Base-by-base conservation (phyloP, 1,140 invertebrate genomes). In the Micrasema minimum region DNA sequence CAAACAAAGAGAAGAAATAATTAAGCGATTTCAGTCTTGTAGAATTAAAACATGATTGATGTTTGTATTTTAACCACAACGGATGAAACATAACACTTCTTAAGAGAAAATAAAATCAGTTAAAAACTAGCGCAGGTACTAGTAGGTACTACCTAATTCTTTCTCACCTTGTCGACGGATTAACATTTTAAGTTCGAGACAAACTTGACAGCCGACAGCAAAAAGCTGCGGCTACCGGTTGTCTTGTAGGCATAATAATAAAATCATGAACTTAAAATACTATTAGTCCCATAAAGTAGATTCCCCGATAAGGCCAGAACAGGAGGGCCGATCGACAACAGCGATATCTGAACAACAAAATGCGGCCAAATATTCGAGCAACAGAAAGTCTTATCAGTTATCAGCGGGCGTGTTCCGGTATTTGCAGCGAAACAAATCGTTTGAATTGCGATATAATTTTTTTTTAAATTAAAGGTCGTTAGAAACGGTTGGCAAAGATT, bases 351-450 rank as follows among this genome's bases (percentile, higher is more conserved):
- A 41, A 14, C 55, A 41, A 20, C 37, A 16, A 20, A 59, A 38
- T 59, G 55, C 55, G 55, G 55, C 37, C 55, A 38, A 59, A 59
- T 38, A 59, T 59, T 59, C 16, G 18, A 22, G 55, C 55, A 41
- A 41, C 55, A 23, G 35, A 59, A 3, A 59, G 12, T 31, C 55
- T 59, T 59, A 59, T 59, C 55, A 38, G 37, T 38, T 2, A 59
- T 16, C 37, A 26, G 55, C 14, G 35, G 35, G n/a, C 35, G 1
- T 41, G 20, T 31, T 31, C 26, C 26, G 26, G 26, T 31, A 7
- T 59, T 59, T 38, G 10, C 14, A 59, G 0, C 55, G 55, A 3
- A 12, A 53, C 23, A 20, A 59, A 59, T 59, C 38, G 55, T 59
- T 59, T 38, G 38, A 16, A 38, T 59, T 59, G 55, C 55, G 10